These are phyloP conservation scores for Haemorhous mexicanus DNA, from an alignment of 2,113 vertebrate species.

Conservation along the genomic window DNA sequence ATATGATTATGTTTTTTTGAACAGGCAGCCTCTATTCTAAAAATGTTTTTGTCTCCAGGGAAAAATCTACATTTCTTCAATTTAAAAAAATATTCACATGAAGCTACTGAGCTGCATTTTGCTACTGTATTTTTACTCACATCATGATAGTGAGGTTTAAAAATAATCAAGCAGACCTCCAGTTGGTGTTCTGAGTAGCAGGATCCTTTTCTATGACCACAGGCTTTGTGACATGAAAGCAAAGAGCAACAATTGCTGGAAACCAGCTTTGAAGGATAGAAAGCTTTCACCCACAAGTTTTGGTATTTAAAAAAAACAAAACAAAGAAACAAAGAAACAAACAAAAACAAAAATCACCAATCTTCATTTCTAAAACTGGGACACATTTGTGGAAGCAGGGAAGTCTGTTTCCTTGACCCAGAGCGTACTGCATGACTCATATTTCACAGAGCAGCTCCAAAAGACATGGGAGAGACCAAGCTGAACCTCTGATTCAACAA, in stretches of 20 bases:
- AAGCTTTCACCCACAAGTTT: not conserved
- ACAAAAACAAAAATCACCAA: not conserved
- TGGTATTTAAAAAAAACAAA: not conserved
- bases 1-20: not conserved
- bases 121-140: not conserved
- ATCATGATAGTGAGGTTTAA: not conserved
- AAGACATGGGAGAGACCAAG: not conserved
- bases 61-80: not conserved
- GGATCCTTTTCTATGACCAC: not conserved
- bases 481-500: not conserved
- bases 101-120: not conserved
- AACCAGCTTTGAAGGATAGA: not conserved
- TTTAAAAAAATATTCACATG: not conserved
- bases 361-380: not conserved
- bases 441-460: not conserved
- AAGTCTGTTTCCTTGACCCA: not conserved
- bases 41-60: not conserved
- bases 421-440: not conserved
- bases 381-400: not conserved
- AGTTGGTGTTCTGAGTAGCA: not conserved
- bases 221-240: not conserved
- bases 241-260: not conserved
- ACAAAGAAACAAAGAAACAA: rapidly evolving
- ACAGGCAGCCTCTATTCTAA: not conserved
- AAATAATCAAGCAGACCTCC: not conserved